phyloP scores from a whole-genome alignment of 1,140 invertebrate species.

The Phocides pigmalion region DNA sequence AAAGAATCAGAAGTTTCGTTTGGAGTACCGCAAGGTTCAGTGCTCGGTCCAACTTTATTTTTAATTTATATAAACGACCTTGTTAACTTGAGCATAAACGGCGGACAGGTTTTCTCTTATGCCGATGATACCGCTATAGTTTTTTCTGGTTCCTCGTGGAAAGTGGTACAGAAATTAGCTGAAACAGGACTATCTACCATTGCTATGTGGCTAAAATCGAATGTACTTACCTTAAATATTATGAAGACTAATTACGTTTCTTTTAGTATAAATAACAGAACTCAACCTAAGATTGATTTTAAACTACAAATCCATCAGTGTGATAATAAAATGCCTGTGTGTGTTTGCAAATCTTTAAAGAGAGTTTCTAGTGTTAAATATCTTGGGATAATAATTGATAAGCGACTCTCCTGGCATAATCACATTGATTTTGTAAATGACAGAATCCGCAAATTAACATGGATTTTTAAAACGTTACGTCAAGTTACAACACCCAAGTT shows the following conservation, averaged over 20 bases:
- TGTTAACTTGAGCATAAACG: constrained; percentile 8
- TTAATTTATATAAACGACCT: constrained; percentile 38
- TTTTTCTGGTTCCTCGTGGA: constrained; percentile 1
- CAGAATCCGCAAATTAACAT: not conserved
- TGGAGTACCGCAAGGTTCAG: constrained; percentile 32
- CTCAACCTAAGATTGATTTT: not conserved
- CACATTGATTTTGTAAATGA: not conserved
- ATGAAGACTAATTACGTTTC: constrained; percentile 2
- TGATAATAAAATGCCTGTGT: too few species aligned
- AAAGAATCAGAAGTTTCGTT: not conserved
- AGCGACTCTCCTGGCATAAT: not conserved
- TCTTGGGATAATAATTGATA: not conserved
- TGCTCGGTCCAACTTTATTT: constrained; percentile 35
- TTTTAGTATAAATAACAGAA: not conserved
- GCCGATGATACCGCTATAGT: constrained; percentile 36
- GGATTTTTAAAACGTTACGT: not conserved
- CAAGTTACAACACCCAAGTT: not conserved
- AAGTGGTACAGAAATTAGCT: not conserved
- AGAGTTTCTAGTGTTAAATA: not conserved
- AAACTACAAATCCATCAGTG: not conserved
- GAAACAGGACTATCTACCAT: not conserved
- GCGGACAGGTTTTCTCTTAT: constrained; percentile 27
- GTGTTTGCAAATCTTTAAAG: too few species aligned
- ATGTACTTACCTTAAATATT: not conserved
- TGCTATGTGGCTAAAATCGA: not conserved